A percentile compares a stretch with the other conserved stretches of the same genome.
Evolutionary conservation across 2,888 invertebrate genomes (phyloP).

Genomic region (Xestobium rufovillosum): DNA sequence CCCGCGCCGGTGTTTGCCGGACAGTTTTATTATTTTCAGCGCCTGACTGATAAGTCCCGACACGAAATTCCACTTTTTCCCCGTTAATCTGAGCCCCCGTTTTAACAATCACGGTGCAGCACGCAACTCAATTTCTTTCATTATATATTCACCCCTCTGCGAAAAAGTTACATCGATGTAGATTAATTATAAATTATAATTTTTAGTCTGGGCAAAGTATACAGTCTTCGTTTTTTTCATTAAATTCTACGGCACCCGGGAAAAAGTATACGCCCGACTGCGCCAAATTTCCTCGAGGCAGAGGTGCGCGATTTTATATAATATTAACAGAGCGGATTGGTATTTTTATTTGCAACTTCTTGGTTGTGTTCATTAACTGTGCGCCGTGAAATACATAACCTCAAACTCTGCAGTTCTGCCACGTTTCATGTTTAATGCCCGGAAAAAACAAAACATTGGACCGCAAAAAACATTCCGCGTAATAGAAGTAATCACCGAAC

Average conservation of each 20-base stretch:
- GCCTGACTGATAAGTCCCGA: slow-evolving; percentile 18
- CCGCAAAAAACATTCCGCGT: not conserved
- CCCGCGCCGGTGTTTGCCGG: slow-evolving; percentile 15
- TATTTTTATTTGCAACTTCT: no score
- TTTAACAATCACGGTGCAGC: slow-evolving; percentile 21
- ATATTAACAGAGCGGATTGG: no score
- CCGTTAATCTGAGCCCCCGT: slow-evolving; percentile 24
- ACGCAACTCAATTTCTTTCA: slow-evolving; percentile 17
- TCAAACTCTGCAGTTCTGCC: no score
- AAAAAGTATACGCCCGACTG: not conserved
- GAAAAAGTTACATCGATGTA: slow-evolving; percentile 13
- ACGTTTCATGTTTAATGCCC: no score
- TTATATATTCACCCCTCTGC: slow-evolving; percentile 21
- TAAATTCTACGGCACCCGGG: not conserved
- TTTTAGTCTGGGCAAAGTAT: slow-evolving; percentile 7
- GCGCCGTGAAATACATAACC: no score
- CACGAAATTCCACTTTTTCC: slow-evolving; percentile 28
- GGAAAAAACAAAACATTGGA: not conserved
- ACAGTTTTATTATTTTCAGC: slow-evolving; percentile 25
- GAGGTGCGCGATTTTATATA: no score
- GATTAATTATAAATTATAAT: slow-evolving; percentile 17
- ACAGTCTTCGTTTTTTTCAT: slow-evolving; percentile 1
- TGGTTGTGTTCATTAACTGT: no score
- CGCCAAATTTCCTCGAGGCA: no score
- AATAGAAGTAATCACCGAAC: slow-evolving; percentile 1